Conservation (phyloP, 2,888 invertebrate species). For the Hyposoter didymator region DNA sequence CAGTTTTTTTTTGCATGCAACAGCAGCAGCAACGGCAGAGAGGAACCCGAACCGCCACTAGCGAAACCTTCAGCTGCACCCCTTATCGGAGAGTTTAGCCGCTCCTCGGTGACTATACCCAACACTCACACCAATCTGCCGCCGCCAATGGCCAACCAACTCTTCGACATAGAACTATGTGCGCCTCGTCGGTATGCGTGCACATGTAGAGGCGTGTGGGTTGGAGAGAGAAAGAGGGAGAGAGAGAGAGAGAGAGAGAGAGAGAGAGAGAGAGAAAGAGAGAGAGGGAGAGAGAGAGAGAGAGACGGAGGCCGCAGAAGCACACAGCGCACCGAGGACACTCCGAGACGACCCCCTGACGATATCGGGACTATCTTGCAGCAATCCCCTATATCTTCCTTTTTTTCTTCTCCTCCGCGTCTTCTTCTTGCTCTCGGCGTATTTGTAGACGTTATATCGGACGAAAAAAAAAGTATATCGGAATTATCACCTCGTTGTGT, state of each 20-base stretch:
- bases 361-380: slow-evolving; percentile 48
- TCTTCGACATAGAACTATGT: slow-evolving; percentile 21
- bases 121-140: slow-evolving; percentile 50
- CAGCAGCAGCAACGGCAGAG: slow-evolving; percentile 60
- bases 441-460: slow-evolving; percentile 15
- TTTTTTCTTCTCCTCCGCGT: slow-evolving; percentile 42
- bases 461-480: background rate
- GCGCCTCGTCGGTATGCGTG: slow-evolving; percentile 4
- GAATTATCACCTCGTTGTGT: background rate
- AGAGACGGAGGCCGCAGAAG: slow-evolving; percentile 57
- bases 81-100: slow-evolving; percentile 61
- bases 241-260: slow-evolving; percentile 36
- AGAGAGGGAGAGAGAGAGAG: slow-evolving; percentile 33
- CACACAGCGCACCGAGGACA: slow-evolving; percentile 59
- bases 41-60: slow-evolving; percentile 54
- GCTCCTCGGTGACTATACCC: slow-evolving; percentile 61
- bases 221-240: background rate
- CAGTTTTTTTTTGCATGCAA: slow-evolving; percentile 34
- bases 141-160: slow-evolving; percentile 44
- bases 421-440: slow-evolving; percentile 49
- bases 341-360: slow-evolving; percentile 51
- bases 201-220: background rate
- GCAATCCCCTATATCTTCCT: slow-evolving; percentile 53
- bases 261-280: slow-evolving; percentile 34
- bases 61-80: slow-evolving; percentile 64